phyloP scores from a whole-genome alignment of 2,888 invertebrate genomes.

The Smittia aterrima region DNA sequence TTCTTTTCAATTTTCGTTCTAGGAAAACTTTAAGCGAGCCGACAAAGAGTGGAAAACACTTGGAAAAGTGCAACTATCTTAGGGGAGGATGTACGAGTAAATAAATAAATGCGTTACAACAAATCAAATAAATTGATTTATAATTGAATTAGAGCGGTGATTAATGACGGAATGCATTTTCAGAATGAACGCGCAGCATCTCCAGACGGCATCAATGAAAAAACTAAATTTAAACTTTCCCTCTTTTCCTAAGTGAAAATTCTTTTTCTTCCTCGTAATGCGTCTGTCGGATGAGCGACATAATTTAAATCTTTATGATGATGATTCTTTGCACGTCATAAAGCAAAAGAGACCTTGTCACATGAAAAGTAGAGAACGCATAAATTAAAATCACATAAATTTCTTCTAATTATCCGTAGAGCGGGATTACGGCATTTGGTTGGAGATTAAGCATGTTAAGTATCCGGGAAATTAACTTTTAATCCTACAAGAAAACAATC shows the following conservation, averaged over 20 bases:
- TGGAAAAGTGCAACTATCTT: too few species aligned
- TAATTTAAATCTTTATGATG: constrained; percentile 20
- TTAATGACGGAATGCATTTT: constrained; percentile 38
- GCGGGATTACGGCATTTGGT: background rate
- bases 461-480: background rate
- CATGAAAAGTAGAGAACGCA: background rate
- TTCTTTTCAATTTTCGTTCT: background rate
- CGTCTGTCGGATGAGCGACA: background rate
- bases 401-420: background rate
- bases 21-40: background rate
- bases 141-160: constrained; percentile 39
- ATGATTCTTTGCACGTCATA: background rate
- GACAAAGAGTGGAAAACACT: constrained; percentile 6
- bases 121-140: constrained; percentile 38
- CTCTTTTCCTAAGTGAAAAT: background rate
- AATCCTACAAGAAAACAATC: background rate
- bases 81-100: too few species aligned
- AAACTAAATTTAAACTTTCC: background rate
- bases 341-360: background rate
- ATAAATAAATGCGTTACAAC: constrained; percentile 18
- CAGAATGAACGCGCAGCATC: background rate
- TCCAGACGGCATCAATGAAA: background rate
- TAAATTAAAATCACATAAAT: constrained; percentile 13
- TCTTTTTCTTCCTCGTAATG: background rate
- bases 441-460: background rate